These are phyloP conservation scores for Stylophora pistillata DNA, from an alignment of 64 coral and sea anemone genomes.

Conservation along the genomic window DNA sequence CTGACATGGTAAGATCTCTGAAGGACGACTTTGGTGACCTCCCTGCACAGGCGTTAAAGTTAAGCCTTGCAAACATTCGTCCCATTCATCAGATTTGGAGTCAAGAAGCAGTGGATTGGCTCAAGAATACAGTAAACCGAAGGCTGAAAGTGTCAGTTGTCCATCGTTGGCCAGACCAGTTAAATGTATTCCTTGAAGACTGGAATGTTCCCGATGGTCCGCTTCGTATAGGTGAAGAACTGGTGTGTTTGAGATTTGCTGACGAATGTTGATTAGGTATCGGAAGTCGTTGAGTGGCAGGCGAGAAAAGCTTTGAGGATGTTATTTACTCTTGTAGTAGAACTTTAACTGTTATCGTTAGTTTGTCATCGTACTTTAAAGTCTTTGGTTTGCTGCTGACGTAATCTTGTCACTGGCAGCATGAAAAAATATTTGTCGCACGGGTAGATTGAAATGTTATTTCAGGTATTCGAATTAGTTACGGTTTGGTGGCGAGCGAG, in stretches of 20 bases:
- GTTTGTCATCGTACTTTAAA: too few relatives aligned
- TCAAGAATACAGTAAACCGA: constrained; percentile 33
- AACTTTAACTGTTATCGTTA: too few relatives aligned
- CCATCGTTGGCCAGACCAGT: not conserved
- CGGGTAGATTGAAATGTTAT: too few relatives aligned
- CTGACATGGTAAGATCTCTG: constrained; percentile 20
- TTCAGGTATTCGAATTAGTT: too few relatives aligned
- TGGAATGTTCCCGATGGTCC: constrained; percentile 40
- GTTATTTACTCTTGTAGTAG: too few relatives aligned
- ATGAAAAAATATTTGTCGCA: too few relatives aligned
- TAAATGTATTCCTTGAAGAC: constrained; percentile 44
- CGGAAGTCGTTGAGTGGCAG: too few relatives aligned
- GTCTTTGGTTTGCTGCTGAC: too few relatives aligned
- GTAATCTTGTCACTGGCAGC: too few relatives aligned
- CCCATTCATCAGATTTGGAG: constrained; percentile 21
- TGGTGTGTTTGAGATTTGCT: constrained; percentile 25
- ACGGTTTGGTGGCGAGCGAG: too few relatives aligned
- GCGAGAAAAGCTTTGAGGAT: too few relatives aligned
- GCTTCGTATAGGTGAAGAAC: constrained; percentile 21
- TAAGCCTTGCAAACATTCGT: constrained; percentile 22
- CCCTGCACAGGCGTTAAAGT: constrained; percentile 42
- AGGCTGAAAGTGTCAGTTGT: constrained; percentile 23
- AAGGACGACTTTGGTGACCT: constrained; percentile 34
- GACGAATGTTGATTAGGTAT: not conserved
- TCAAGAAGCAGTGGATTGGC: constrained; percentile 35